These are phyloP conservation scores for Brachyptera putata DNA, from an alignment of 2,888 invertebrate genomes.

Conservation along the genomic window DNA sequence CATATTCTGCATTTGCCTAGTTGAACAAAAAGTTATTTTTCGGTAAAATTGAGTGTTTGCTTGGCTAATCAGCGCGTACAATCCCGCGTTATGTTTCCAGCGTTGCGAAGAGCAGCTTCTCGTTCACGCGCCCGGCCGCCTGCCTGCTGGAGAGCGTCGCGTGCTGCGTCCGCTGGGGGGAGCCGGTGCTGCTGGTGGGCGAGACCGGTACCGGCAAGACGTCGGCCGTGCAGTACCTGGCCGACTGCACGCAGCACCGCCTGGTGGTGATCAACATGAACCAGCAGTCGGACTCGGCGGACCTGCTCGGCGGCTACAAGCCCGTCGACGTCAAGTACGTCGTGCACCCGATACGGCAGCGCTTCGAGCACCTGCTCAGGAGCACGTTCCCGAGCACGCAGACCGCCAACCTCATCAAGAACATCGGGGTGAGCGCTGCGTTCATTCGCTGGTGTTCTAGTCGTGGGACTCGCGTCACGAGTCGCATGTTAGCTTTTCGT, in stretches of 20 bases:
- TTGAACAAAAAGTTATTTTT: too few species aligned
- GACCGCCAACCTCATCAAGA: not conserved
- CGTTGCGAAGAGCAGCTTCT: slow-evolving; percentile 49
- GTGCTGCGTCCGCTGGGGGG: slow-evolving; percentile 73
- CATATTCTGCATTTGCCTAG: too few species aligned
- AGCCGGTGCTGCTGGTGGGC: slow-evolving; percentile 91
- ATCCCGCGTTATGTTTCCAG: too few species aligned
- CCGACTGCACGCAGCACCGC: slow-evolving; percentile 75
- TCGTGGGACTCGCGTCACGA: too few species aligned
- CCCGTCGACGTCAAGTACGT: slow-evolving; percentile 88
- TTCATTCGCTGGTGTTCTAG: too few species aligned
- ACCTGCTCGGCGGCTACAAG: slow-evolving; percentile 95
- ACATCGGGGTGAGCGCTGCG: slow-evolving; percentile 8
- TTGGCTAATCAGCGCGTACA: too few species aligned
- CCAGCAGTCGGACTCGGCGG: slow-evolving; percentile 96
- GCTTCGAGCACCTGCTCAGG: slow-evolving; percentile 78
- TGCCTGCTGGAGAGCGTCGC: slow-evolving; percentile 84
- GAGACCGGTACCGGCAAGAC: slow-evolving; percentile 99
- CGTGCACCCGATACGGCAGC: slow-evolving; percentile 72
- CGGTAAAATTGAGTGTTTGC: too few species aligned
- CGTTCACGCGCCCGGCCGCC: slow-evolving; percentile 76
- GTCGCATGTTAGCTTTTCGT: too few species aligned
- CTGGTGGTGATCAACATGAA: slow-evolving; percentile 97
- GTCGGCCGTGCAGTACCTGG: slow-evolving; percentile 86
- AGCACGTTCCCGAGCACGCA: slow-evolving; percentile 39